Evolutionary conservation across 2,888 invertebrate genomes (phyloP).

Genomic region (Hartigia nigra): DNA sequence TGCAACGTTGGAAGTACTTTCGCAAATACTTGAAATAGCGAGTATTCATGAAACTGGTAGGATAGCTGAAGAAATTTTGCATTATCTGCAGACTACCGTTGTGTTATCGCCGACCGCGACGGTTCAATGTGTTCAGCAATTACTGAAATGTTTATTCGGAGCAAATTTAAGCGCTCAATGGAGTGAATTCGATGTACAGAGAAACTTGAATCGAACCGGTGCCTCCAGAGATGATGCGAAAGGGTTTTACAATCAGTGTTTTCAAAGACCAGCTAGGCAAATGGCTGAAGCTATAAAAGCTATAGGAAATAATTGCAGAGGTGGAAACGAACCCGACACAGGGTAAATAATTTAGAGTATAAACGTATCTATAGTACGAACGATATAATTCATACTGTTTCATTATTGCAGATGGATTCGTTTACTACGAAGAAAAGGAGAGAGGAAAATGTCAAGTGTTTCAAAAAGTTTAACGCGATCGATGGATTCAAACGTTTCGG

Average conservation of each 20-base stretch:
- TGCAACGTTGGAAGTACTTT: slow-evolving; percentile 72
- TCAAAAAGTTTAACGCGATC: slow-evolving; percentile 66
- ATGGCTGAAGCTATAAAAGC: slow-evolving; percentile 56
- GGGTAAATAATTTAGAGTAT: slow-evolving; percentile 35
- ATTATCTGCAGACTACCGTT: slow-evolving; percentile 79
- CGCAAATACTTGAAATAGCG: slow-evolving; percentile 77
- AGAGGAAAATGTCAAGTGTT: slow-evolving; percentile 56
- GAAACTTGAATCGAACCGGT: slow-evolving; percentile 19
- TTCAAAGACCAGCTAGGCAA: slow-evolving; percentile 54
- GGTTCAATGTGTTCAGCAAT: slow-evolving; percentile 81
- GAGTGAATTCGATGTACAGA: slow-evolving; percentile 52
- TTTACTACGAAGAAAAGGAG: slow-evolving; percentile 49
- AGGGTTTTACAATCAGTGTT: slow-evolving; percentile 55
- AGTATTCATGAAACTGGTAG: slow-evolving; percentile 77
- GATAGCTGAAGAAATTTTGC: slow-evolving; percentile 83
- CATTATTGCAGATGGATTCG: slow-evolving; percentile 44
- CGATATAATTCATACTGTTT: background rate
- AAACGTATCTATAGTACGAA: background rate
- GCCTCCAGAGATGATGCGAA: slow-evolving; percentile 33
- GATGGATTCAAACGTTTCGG: slow-evolving; percentile 69
- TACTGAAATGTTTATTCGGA: slow-evolving; percentile 80
- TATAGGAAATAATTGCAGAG: slow-evolving; percentile 57
- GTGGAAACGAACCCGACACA: slow-evolving; percentile 53
- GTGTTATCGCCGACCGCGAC: slow-evolving; percentile 76
- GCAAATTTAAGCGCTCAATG: slow-evolving; percentile 74